Evolutionary conservation across 2,888 invertebrate genomes (phyloP).

Genomic region (Ptychoptera albimana): DNA sequence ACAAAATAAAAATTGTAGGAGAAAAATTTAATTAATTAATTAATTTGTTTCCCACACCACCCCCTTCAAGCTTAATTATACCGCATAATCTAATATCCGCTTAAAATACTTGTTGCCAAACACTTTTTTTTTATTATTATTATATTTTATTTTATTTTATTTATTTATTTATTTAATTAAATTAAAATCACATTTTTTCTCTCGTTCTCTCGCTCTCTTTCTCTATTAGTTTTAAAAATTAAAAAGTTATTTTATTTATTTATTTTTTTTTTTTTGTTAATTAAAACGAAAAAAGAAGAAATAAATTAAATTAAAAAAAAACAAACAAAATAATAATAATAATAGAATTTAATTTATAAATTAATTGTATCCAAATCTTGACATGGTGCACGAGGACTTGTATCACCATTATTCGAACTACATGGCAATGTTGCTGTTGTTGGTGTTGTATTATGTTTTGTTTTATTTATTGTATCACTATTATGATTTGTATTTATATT

Average conservation of each 20-base stretch:
- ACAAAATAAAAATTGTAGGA: too few relatives aligned
- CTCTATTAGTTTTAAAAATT: too few relatives aligned
- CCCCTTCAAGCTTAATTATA: too few relatives aligned
- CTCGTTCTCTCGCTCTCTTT: neutral
- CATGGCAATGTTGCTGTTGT: constrained; percentile 22
- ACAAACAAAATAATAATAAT: neutral
- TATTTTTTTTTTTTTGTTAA: neutral
- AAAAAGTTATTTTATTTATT: too few relatives aligned
- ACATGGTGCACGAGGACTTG: constrained; percentile 43
- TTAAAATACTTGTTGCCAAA: too few relatives aligned
- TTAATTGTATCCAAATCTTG: constrained; percentile 60
- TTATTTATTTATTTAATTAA: neutral
- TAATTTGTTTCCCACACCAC: too few relatives aligned
- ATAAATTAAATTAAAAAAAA: neutral
- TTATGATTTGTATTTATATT: constrained; percentile 12
- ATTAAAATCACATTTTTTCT: neutral
- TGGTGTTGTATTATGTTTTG: constrained; percentile 14
- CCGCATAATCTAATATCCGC: too few relatives aligned
- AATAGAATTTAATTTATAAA: constrained; percentile 31
- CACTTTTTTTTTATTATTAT: too few relatives aligned
- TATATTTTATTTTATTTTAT: too few relatives aligned
- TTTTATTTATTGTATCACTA: constrained; percentile 7
- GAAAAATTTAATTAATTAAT: too few relatives aligned
- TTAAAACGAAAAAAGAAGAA: neutral
- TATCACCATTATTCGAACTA: constrained; percentile 19